These are phyloP conservation scores for Macroteleia sp. DNA, from an alignment of 2,888 invertebrate genomes.

Conservation along the genomic window DNA sequence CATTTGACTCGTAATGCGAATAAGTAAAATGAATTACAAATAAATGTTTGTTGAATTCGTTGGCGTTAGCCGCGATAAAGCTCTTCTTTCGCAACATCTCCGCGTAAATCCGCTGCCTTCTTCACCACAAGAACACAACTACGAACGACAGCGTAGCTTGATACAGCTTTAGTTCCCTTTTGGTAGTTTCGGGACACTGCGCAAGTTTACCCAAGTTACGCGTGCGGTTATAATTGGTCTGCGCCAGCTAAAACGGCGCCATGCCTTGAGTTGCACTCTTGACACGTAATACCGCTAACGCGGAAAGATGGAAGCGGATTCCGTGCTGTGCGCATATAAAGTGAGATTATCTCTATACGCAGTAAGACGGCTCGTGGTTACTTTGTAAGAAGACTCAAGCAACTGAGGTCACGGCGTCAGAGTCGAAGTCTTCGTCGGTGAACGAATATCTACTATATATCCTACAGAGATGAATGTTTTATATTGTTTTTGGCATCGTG, in stretches of 20 bases:
- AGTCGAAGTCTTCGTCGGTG: slow-evolving; percentile 30
- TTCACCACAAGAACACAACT: slow-evolving; percentile 31
- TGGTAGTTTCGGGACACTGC: slow-evolving; percentile 47
- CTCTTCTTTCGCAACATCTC: slow-evolving; percentile 42
- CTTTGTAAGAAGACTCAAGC: slow-evolving; percentile 54
- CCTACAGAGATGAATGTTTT: slow-evolving; percentile 46
- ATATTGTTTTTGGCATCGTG: slow-evolving; percentile 50
- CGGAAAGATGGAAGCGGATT: slow-evolving; percentile 68
- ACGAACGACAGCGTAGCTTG: slow-evolving; percentile 45
- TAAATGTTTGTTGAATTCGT: slow-evolving; percentile 38
- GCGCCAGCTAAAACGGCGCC: slow-evolving; percentile 48
- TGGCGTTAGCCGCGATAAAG: slow-evolving; percentile 39
- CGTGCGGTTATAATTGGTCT: slow-evolving; percentile 65
- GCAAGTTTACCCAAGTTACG: slow-evolving; percentile 60
- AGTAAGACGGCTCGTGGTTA: slow-evolving; percentile 57
- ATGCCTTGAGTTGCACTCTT: slow-evolving; percentile 65
- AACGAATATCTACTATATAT: slow-evolving; percentile 56
- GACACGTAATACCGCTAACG: slow-evolving; percentile 69
- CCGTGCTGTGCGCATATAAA: slow-evolving; percentile 68
- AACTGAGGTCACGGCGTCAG: slow-evolving; percentile 34
- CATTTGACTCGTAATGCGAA: too few relatives aligned
- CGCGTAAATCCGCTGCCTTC: slow-evolving; percentile 24
- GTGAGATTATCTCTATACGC: slow-evolving; percentile 67
- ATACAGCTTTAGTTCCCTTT: slow-evolving; percentile 54
- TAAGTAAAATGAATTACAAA: slow-evolving; percentile 37